Evolutionary conservation across 30 jellyfish, hydroid and myxozoan genomes (phyloP).

Genomic region (Hydractinia symbiolongicarpus): DNA sequence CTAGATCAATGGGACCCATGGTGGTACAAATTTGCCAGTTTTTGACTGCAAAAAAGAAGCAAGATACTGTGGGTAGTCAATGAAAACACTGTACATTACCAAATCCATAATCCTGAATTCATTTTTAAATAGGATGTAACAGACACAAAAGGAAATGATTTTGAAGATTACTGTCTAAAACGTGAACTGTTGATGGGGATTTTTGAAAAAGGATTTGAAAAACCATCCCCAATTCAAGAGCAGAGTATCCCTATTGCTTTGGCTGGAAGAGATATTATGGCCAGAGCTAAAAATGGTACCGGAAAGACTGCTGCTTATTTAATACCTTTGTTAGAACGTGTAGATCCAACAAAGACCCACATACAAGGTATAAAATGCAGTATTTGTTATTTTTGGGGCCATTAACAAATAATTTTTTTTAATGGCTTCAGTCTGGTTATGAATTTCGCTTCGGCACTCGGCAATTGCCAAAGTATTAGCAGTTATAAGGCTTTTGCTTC

Average conservation of each 20-base stretch:
- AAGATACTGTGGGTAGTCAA: no score
- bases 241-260: slow-evolving; percentile 92
- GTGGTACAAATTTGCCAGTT: no score
- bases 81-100: no score
- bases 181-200: slow-evolving; percentile 90
- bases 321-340: slow-evolving; percentile 73
- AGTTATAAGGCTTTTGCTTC: no score
- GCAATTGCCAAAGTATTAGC: no score
- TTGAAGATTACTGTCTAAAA: slow-evolving; percentile 80
- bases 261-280: slow-evolving; percentile 92
- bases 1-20: no score
- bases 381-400: background rate
- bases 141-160: slow-evolving; percentile 81
- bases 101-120: background rate
- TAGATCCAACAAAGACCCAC: slow-evolving; percentile 49
- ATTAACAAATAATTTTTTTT: no score
- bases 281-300: slow-evolving; percentile 96
- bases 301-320: slow-evolving; percentile 95
- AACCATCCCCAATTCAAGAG: slow-evolving; percentile 96
- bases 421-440: no score
- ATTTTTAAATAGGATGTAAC: slow-evolving; percentile 71
- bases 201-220: slow-evolving; percentile 83
- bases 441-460: no score
- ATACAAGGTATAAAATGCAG: slow-evolving; percentile 60
- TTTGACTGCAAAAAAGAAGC: no score